Base-by-base conservation (phyloP, 1,140 invertebrate species). In the Platorchestia sp. region DNA sequence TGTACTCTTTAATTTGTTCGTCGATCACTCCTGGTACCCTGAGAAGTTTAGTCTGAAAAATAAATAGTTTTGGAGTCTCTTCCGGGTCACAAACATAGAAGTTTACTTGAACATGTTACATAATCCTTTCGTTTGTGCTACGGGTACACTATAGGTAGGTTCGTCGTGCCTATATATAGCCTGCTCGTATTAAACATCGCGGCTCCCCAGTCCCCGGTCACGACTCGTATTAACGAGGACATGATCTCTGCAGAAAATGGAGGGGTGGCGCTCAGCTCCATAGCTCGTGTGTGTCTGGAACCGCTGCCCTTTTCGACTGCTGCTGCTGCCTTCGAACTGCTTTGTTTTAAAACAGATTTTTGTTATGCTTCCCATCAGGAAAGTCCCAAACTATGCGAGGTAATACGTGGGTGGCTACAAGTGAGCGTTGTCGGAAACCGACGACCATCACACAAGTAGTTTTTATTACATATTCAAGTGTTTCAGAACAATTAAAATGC, bases 181-280 rank as follows among this genome's bases (percentile, higher is more conserved):
- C 36, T 75, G 27, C 41, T 90, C 44, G 87, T 42, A 90, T 42
- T 90, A 90, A 90, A 90, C 87, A 90, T 90, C 87, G 41, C 87
- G 44, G 87, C 87, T 90, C 5, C 87, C 87, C 87, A 90, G 87
- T 43, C 87, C 10, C 44, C 44, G 87, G 87, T 90, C 87, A 90
- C 87, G 87, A 90, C 87, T 90, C 44, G 87, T 10, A 90, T 90
- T 90, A 90, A 90, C 87, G 87, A 90, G 27, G 87, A 90, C 87
- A 90, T 90, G 87, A 90, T 90, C 87, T 90, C 87, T 90, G 41
- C 87, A 90, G 87, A 90, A 90, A 90, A 90, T 90, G 87, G 87
- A 22, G 87, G 5, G 41, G 41, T 90, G 87, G 41, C 5, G 87
- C 87, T 14, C 41, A 43, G 87, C 22, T 90, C 36, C 87, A 44